Evolutionary conservation across 2,888 invertebrate species (phyloP), one percentile per base, ranked within the genome.

Genomic region (Tanypteryx hageni): DNA sequence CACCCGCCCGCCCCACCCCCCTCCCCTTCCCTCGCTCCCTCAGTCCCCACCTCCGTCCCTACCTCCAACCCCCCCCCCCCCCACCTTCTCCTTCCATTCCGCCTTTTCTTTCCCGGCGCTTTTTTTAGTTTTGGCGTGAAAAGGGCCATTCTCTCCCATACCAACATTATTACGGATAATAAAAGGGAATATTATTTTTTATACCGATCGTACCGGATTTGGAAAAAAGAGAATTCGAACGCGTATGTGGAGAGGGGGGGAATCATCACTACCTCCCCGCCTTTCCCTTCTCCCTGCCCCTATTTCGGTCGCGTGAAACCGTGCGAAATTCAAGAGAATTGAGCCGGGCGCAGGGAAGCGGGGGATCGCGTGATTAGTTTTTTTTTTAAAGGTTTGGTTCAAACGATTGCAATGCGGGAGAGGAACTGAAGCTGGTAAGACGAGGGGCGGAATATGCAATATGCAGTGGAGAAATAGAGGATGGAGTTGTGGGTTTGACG

Each of bases 131-230:
- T 57, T 11, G 64, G 89, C 89, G 68, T 68, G 64, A 89, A 89
- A 89, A 89, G 64, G 31, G 9, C 86, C 86, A 86, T 86, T 86
- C 59, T 64, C 86, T 64, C 86, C 61, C 64, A 64, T 64, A 64
- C 89, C 64, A 61, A 89, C 89, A 89, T 89, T 68, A 89, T 89
- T 56, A 64, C 27, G 89, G 64, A 44, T n/a, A 64, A 89, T 64
- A 89, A 89, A 89, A 68, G 89, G 9, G 89, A 64, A 89, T 64
- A 89, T 89, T 89, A 89, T n/a, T n/a, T 64, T 89, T 13, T 13
- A 27, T 27, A 76, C 22, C 76, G 22, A n/a, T 64, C 44, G 44
- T 64, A 14, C 10, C 64, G 64, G 16, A 68, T 64, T 64, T n/a
- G 64, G 64, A 68, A 68, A n/a, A 68, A 68, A 18, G 8, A 27